Evolutionary conservation across 1,140 invertebrate genomes (phyloP).

Genomic region (Drosophila novamexicana): DNA sequence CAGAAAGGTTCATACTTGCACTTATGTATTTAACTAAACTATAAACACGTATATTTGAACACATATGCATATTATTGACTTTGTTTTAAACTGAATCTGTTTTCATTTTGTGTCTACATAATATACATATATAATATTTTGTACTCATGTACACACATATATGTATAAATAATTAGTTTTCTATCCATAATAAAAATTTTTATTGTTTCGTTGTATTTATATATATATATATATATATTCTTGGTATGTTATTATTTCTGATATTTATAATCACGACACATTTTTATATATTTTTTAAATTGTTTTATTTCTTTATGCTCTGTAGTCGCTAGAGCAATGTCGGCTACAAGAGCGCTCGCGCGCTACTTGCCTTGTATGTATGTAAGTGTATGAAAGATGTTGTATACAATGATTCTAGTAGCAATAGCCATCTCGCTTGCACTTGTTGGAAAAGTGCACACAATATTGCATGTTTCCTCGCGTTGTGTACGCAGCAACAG

Average conservation of each 20-base stretch:
- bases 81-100: not conserved
- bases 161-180: not conserved
- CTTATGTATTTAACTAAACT: slow-evolving; percentile 9
- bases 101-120: slow-evolving; percentile 1
- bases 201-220: not conserved
- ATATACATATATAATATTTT: slow-evolving; percentile 5
- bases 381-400: slow-evolving; percentile 38
- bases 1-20: not conserved
- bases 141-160: not conserved
- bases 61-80: slow-evolving; percentile 8
- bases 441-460: slow-evolving; percentile 34
- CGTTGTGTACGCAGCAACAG: slow-evolving; percentile 48
- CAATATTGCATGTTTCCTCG: slow-evolving; percentile 29
- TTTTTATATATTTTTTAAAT: slow-evolving; percentile 4
- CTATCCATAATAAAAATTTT: slow-evolving; percentile 4
- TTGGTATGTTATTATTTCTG: not conserved
- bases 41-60: not conserved
- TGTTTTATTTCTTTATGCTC: slow-evolving; percentile 11
- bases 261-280: not conserved
- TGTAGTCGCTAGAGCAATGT: slow-evolving; percentile 25
- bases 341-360: slow-evolving; percentile 45
- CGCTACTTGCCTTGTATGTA: slow-evolving; percentile 32
- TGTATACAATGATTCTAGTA: slow-evolving; percentile 51
- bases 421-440: slow-evolving; percentile 49
- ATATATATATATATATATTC: not conserved